Evolutionary conservation across 1,140 invertebrate genomes (phyloP), one percentile per base, ranked within the genome.

Genomic region (Bombus impatiens): DNA sequence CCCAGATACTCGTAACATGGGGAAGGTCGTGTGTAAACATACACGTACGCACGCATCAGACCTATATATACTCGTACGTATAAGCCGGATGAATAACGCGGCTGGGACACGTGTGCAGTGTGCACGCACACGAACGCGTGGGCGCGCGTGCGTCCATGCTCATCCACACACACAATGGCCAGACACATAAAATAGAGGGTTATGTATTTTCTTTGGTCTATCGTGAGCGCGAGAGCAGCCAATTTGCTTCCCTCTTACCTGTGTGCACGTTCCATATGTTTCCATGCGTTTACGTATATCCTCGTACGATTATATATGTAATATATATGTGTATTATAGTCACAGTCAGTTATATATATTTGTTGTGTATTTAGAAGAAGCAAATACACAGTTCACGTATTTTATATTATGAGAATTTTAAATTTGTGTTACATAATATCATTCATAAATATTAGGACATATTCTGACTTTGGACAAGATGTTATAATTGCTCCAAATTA

Each of bases 21-120:
- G 85, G 84, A 91, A 91, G 91, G 89, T 92, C 91, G 84, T 86
- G 88, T 91, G 68, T 86, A 88, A 87, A 87, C 84, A 88, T 86
- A 87, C 81, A 81, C 86, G 77, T 72, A 67, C 32, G 72, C 76
- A 78, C 76, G 83, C 86, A 78, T 42, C 65, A 57, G 81, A 76
- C 35, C 59, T 71, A 37, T 70, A 71, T 78, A 62, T 35, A 79
- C 67, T 57, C n/a, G 37, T 81, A 82, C 65, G 59, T 72, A 68
- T 67, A 18, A 22, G 37, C 28, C 59, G 78, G 71, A 84, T 86
- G 84, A 86, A 82, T 86, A 86, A 89, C 79, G 80, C 57, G 84
- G 59, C 62, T 37, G 59, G 35, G 25, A 28, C 25, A 18, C 62
- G 75, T 47, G 40, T 78, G 35, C 32, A n/a, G 25, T 28, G 28